phyloP scores from a whole-genome alignment of 1,140 invertebrate species.

The Drosophila rhopaloa region DNA sequence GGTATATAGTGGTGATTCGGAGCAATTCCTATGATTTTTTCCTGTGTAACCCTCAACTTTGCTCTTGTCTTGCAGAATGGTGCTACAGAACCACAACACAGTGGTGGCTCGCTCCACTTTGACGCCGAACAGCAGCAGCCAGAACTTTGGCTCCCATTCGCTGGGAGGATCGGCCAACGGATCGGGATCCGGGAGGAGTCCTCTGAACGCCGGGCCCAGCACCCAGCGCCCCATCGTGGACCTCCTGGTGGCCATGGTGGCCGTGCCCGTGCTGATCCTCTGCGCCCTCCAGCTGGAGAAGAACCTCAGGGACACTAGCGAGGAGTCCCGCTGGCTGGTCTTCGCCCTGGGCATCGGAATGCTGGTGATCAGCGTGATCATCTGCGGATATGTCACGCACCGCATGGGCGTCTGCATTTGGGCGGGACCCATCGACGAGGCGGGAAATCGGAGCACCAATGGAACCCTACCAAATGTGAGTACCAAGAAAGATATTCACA shows the following conservation, averaged over 20 bases:
- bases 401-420: slow-evolving; percentile 84
- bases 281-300: slow-evolving; percentile 82
- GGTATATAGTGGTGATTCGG: background rate
- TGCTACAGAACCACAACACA: slow-evolving; percentile 78
- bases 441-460: slow-evolving; percentile 66
- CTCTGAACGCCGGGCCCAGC: slow-evolving; percentile 40
- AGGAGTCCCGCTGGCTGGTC: slow-evolving; percentile 75
- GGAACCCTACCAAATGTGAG: slow-evolving; percentile 68
- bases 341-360: slow-evolving; percentile 80
- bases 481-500: background rate
- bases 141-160: slow-evolving; percentile 59
- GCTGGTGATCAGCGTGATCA: slow-evolving; percentile 78
- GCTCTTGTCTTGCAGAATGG: slow-evolving; percentile 57
- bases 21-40: background rate
- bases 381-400: slow-evolving; percentile 83
- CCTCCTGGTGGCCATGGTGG: slow-evolving; percentile 78
- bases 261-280: slow-evolving; percentile 75
- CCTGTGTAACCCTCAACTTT: background rate
- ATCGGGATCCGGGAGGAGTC: slow-evolving; percentile 14
- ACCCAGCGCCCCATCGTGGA: slow-evolving; percentile 78
- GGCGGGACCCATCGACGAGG: slow-evolving; percentile 81
- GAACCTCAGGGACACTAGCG: slow-evolving; percentile 70
- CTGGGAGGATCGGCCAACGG: slow-evolving; percentile 1
- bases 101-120: slow-evolving; percentile 73
- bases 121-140: slow-evolving; percentile 71